Evolutionary conservation across 2,113 vertebrate genomes (phyloP), one percentile per base, ranked within the genome.

Genomic region (Oxyura jamaicensis): DNA sequence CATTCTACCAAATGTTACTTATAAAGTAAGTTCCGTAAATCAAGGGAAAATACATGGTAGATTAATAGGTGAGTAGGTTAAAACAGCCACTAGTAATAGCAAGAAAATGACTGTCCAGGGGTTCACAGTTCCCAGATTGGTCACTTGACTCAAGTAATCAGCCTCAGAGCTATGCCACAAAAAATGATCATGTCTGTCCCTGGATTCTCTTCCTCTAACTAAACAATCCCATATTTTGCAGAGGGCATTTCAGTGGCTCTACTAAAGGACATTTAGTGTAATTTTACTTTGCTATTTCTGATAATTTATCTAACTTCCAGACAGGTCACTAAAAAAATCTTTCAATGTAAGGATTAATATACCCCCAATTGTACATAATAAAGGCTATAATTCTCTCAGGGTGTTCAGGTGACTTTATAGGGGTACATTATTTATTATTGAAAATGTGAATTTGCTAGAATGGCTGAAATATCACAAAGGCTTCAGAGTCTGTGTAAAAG

Each of bases 61-160:
- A 96, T 96, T 95, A 98, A 91, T 91, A 95, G 92, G 83, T 87
- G 83, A 90, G 60, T 88, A 94, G 95, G 96, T 97, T 96, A 97
- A 97, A 82, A 93, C 87, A 92, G 87, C 86, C 89, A 88, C 84
- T 88, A 91, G 63, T 90, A 90, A 89, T 74, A 90, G 87, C 52
- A 88, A 91, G 62, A 87, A 90, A 95, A 91, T 93, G 82, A 76
- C 62, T 91, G 87, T 94, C 66, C 83, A 75, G 94, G 87, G 96
- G 83, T 95, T 92, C 92, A 91, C 89, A 85, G 53, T 79, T 92
- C 86, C 93, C 83, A 96, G 84, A 93, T 72, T 91, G 72, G 80
- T 92, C 79, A 62, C 80, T 91, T 81, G 91, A 86, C 42, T 97
- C 59, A 83, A 91, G 66, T 71, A 96, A 88, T 95, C 58, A 94